Percentiles rank a stretch among this genome's conserved stretches.
These are phyloP conservation scores for Cheilosia variabilis DNA, from an alignment of 2,888 invertebrate genomes.

Conservation along the genomic window DNA sequence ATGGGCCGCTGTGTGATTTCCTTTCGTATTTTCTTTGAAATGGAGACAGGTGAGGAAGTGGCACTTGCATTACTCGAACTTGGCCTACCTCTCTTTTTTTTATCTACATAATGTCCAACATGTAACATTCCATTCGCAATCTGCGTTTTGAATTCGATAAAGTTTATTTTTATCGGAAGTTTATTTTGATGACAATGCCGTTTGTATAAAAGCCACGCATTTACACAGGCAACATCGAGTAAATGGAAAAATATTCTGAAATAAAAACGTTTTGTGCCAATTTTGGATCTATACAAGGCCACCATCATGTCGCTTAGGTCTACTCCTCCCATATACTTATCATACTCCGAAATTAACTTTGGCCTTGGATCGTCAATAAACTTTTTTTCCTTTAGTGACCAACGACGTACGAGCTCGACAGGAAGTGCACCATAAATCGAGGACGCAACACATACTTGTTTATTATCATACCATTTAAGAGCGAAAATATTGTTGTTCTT, in stretches of 20 bases:
- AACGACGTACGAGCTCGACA: slow-evolving; percentile 2
- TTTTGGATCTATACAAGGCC: neutral
- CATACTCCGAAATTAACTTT: slow-evolving; percentile 18
- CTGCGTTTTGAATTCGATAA: neutral
- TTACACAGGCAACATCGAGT: slow-evolving; percentile 5
- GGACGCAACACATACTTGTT: too few relatives aligned
- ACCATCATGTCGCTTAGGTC: slow-evolving; percentile 10
- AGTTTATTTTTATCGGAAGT: neutral
- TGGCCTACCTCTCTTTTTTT: slow-evolving; percentile 27
- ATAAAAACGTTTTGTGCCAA: too few relatives aligned
- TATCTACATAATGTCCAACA: slow-evolving; percentile 24
- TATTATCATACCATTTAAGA: too few relatives aligned
- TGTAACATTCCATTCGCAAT: slow-evolving; percentile 24
- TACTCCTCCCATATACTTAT: slow-evolving; percentile 11
- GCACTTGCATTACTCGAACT: slow-evolving; percentile 10
- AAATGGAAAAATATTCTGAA: too few relatives aligned
- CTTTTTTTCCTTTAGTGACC: slow-evolving; percentile 23
- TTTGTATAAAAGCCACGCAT: slow-evolving; percentile 33
- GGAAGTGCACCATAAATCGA: too few relatives aligned
- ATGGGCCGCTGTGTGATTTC: too few relatives aligned
- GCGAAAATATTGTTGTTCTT: too few relatives aligned
- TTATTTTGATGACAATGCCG: slow-evolving; percentile 14
- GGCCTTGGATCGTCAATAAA: slow-evolving; percentile 14
- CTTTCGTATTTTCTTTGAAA: too few relatives aligned
- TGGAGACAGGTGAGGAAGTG: slow-evolving; percentile 11